These are phyloP conservation scores for Barnardius zonarius DNA, from an alignment of 2,113 vertebrate species.

Conservation along the genomic window DNA sequence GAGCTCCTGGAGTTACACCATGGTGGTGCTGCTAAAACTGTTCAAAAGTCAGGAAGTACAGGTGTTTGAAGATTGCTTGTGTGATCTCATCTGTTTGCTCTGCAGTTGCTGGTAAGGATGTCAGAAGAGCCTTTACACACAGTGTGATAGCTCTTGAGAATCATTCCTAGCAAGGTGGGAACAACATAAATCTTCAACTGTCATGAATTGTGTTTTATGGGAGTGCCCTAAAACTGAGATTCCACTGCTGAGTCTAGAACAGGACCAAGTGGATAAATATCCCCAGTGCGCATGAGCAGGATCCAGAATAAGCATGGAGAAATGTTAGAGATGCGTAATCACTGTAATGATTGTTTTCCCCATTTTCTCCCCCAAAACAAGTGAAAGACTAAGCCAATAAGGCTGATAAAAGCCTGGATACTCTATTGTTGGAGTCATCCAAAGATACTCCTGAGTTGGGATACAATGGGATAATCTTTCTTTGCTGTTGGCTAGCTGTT, in stretches of 20 bases:
- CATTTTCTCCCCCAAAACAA: background rate
- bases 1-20: fast-evolving
- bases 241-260: background rate
- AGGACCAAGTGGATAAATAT: background rate
- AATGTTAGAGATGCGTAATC: background rate
- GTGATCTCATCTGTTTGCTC: background rate
- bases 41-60: background rate
- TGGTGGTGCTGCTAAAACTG: background rate
- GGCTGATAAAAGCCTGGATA: background rate
- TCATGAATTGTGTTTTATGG: background rate
- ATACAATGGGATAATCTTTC: background rate
- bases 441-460: background rate
- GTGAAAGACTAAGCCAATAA: background rate
- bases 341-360: background rate
- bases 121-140: background rate
- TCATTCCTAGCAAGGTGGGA: background rate
- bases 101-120: background rate
- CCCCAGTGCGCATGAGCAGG: background rate
- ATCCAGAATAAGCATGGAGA: background rate
- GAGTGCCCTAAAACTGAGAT: background rate
- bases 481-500: background rate
- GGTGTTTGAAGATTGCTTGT: background rate
- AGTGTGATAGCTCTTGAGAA: background rate
- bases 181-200: background rate
- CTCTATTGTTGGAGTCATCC: background rate